Conservation (phyloP, 2,797 vertebrate genomes). For the Chaenodraco wilsoni region DNA sequence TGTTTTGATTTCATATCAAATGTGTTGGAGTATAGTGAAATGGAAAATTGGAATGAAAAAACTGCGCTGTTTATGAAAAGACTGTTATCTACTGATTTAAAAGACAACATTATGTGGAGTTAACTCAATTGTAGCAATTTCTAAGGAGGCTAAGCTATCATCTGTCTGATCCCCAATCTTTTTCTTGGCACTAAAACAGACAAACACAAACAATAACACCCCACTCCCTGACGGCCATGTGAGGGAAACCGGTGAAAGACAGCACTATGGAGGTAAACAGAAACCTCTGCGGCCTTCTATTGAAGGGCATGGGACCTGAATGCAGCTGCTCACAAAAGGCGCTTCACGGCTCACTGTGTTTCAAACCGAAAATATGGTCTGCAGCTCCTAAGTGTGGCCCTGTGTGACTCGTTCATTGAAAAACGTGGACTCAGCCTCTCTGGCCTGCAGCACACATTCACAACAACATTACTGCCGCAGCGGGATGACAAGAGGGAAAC, state of each 20-base stretch:
- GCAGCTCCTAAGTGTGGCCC: constrained; percentile 63
- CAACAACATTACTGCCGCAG: constrained; percentile 46
- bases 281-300: constrained; percentile 70
- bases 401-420: constrained; percentile 65
- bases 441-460: constrained; percentile 59
- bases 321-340: constrained; percentile 71
- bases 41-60: no score
- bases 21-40: no score
- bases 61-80: neutral
- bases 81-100: constrained; percentile 33
- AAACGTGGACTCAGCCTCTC: constrained; percentile 77
- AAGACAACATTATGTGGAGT: neutral
- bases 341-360: constrained; percentile 74
- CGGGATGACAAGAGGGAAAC: constrained; percentile 24
- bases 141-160: constrained; percentile 13
- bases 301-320: constrained; percentile 63
- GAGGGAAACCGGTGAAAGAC: constrained; percentile 55
- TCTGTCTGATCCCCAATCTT: constrained; percentile 14
- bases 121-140: constrained; percentile 23
- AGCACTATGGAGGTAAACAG: constrained; percentile 65
- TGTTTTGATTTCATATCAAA: constrained; percentile 11
- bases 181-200: constrained; percentile 50
- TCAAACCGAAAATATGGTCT: constrained; percentile 67
- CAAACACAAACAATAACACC: constrained; percentile 55
- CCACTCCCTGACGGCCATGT: constrained; percentile 36